phyloP scores from a whole-genome alignment of 2,797 vertebrate species.

The Pachyuromys duprasi region DNA sequence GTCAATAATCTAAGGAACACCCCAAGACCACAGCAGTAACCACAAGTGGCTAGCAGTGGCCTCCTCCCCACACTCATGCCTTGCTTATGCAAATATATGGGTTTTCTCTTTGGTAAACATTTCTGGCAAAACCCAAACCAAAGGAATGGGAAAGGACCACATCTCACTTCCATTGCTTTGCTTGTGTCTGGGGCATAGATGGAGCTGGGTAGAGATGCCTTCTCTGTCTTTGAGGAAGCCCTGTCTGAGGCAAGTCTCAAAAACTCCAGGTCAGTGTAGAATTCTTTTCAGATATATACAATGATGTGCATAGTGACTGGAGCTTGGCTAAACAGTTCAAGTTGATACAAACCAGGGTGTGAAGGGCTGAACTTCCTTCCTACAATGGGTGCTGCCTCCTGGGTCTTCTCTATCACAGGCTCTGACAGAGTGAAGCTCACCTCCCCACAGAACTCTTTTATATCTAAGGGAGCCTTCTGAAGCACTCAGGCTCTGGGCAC shows the following conservation, averaged over 20 bases:
- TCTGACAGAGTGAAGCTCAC: not conserved
- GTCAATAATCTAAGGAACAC: not conserved
- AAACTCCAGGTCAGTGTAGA: not conserved
- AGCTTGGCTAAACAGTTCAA: not conserved
- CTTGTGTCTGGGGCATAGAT: not conserved
- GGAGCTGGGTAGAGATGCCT: accelerated
- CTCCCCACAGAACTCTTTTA: not conserved
- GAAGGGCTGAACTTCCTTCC: not conserved
- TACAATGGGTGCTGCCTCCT: not conserved
- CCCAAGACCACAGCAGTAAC: too few relatives aligned
- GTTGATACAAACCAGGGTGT: not conserved
- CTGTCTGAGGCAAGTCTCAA: not conserved
- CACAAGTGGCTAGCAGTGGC: not conserved
- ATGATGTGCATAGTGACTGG: accelerated
- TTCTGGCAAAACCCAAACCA: constrained; percentile 31
- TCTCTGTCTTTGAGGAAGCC: not conserved
- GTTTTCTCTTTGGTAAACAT: not conserved
- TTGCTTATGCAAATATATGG: not conserved
- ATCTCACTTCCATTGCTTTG: not conserved
- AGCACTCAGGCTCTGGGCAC: not conserved
- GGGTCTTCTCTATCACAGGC: not conserved
- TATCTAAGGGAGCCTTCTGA: not conserved
- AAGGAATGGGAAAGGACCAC: not conserved
- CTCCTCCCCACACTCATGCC: not conserved
- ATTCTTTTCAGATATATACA: not conserved